These are phyloP conservation scores for Stegodyphus dumicola DNA, from an alignment of 1,140 invertebrate species.

Conservation along the genomic window DNA sequence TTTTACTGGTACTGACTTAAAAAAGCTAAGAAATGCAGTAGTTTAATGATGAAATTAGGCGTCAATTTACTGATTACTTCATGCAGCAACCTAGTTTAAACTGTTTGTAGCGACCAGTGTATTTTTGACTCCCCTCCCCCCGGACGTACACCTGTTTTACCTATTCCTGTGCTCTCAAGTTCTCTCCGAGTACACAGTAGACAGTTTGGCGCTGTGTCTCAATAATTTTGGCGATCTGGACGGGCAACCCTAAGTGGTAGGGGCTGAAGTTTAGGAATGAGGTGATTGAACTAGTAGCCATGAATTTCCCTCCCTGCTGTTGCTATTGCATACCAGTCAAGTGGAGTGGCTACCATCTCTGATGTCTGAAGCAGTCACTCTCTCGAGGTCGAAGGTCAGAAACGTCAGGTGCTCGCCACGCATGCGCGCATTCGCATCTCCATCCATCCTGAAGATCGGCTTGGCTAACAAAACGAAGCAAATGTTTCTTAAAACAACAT, in stretches of 20 bases:
- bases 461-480: not conserved
- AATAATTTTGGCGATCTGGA: slow-evolving; percentile 16
- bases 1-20: too few species aligned
- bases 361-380: slow-evolving; percentile 39
- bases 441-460: not conserved
- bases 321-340: slow-evolving; percentile 31
- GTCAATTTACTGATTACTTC: too few species aligned
- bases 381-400: slow-evolving; percentile 34
- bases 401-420: slow-evolving; percentile 19
- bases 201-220: slow-evolving; percentile 12
- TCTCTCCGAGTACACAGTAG: not conserved
- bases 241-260: slow-evolving; percentile 5
- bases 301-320: slow-evolving; percentile 36
- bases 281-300: slow-evolving; percentile 52
- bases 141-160: too few species aligned
- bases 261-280: slow-evolving; percentile 3
- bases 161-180: too few species aligned
- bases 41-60: too few species aligned
- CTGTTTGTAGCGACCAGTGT: too few species aligned
- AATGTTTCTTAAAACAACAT: too few species aligned
- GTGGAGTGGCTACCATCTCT: slow-evolving; percentile 39
- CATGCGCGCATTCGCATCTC: slow-evolving; percentile 9
- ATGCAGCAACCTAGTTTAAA: too few species aligned
- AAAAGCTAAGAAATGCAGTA: too few species aligned
- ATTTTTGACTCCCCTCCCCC: too few species aligned